phyloP scores from a whole-genome alignment of 2,113 vertebrate species.

The Vulpes vulpes region DNA sequence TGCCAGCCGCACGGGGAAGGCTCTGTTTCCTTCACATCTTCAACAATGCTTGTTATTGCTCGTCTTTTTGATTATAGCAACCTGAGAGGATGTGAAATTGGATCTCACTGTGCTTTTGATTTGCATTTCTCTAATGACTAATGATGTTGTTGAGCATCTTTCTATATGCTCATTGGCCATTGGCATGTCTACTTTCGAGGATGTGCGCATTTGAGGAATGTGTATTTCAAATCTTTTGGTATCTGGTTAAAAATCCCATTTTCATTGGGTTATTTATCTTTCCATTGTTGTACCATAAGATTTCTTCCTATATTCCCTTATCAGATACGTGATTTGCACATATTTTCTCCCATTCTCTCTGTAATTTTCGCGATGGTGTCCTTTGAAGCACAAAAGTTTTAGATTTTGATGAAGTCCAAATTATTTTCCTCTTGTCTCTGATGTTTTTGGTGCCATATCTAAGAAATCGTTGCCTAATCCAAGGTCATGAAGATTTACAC shows the following conservation, averaged over 20 bases:
- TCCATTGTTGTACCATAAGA: not conserved
- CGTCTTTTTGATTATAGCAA: not conserved
- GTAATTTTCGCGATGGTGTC: not conserved
- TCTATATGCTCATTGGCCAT: not conserved
- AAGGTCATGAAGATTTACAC: not conserved
- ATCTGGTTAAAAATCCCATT: slow-evolving; percentile 2
- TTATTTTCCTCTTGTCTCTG: not conserved
- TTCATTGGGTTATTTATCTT: not conserved
- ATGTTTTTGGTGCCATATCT: not conserved
- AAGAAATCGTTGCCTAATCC: not conserved
- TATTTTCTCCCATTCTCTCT: slow-evolving; percentile 6
- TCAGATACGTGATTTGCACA: not conserved
- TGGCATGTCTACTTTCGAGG: not conserved
- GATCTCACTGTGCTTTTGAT: not conserved
- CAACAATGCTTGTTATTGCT: not conserved
- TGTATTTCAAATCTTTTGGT: not conserved
- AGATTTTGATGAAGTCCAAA: not conserved
- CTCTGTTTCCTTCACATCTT: not conserved
- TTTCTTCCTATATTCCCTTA: not conserved
- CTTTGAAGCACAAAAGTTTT: not conserved
- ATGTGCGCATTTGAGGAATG: not conserved
- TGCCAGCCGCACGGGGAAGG: not conserved
- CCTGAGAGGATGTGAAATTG: not conserved
- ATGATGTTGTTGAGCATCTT: not conserved
- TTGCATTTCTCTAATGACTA: not conserved